Conservation (phyloP, 1,140 invertebrate species). For the Drosophila equinoxialis region DNA sequence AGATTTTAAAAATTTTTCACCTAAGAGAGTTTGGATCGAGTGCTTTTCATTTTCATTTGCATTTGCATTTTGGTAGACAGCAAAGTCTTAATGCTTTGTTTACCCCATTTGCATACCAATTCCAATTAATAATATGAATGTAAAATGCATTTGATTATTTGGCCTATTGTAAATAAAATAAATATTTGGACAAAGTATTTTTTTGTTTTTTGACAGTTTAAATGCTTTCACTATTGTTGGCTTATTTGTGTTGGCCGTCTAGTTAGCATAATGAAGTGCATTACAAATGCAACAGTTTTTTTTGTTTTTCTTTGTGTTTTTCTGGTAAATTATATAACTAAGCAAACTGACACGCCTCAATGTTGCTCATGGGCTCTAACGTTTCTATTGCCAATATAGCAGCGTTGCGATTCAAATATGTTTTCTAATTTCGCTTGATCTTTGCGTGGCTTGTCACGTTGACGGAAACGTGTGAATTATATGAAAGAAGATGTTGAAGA, state of each 20-base stretch:
- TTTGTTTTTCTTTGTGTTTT: neutral
- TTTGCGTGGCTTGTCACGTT: slow-evolving; percentile 54
- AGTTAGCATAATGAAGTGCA: slow-evolving; percentile 23
- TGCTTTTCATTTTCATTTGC: neutral
- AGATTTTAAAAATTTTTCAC: slow-evolving; percentile 6
- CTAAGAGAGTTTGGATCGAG: slow-evolving; percentile 2
- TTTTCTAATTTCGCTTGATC: slow-evolving; percentile 55
- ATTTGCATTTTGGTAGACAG: slow-evolving; percentile 32
- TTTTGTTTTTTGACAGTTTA: slow-evolving; percentile 30
- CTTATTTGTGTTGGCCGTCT: slow-evolving; percentile 26
- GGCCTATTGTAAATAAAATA: slow-evolving; percentile 39
- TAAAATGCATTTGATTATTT: slow-evolving; percentile 38
- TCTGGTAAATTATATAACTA: slow-evolving; percentile 28
- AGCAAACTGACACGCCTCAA: neutral
- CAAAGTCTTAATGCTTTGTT: slow-evolving; percentile 16
- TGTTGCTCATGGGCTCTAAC: no score
- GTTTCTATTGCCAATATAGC: slow-evolving; percentile 14
- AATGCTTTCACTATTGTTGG: slow-evolving; percentile 55
- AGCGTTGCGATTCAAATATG: slow-evolving; percentile 45
- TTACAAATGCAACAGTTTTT: slow-evolving; percentile 35
- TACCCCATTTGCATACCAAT: slow-evolving; percentile 70
- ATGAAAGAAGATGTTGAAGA: slow-evolving; percentile 24
- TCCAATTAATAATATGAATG: slow-evolving; percentile 57
- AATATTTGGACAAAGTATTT: slow-evolving; percentile 50
- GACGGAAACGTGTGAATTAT: slow-evolving; percentile 73